Percentiles rank a stretch among this genome's conserved stretches.
These are phyloP conservation scores for Charanyca ferruginea DNA, from an alignment of 2,888 invertebrate genomes.

Conservation along the genomic window DNA sequence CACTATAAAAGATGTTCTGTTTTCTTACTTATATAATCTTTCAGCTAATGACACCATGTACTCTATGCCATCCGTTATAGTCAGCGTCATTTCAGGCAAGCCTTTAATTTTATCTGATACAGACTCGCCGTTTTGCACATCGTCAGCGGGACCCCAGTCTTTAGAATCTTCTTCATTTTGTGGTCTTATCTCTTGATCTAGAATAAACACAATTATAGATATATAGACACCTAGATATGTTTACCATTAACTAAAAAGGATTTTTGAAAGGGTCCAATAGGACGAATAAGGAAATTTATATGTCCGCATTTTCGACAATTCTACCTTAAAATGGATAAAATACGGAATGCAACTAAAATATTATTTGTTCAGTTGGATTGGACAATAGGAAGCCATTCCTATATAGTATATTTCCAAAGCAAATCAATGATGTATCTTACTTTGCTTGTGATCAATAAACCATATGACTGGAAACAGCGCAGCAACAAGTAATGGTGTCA, in stretches of 20 bases:
- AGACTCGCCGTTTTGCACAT: conserved; percentile 67
- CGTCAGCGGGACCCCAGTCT: conserved; percentile 45
- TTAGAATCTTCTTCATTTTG: conserved; percentile 45
- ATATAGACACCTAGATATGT: too few species aligned
- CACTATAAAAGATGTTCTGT: neutral
- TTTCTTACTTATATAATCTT: conserved; percentile 81
- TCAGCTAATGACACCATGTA: conserved; percentile 79
- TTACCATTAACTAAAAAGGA: too few species aligned
- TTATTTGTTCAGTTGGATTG: too few species aligned
- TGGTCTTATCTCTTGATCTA: conserved; percentile 43
- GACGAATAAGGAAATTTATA: too few species aligned
- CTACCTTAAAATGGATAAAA: too few species aligned
- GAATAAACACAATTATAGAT: neutral
- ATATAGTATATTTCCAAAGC: neutral
- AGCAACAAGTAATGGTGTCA: conserved; percentile 76
- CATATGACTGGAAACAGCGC: conserved; percentile 77
- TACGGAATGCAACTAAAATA: too few species aligned
- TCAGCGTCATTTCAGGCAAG: conserved; percentile 79
- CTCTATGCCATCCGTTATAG: conserved; percentile 80
- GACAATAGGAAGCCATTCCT: too few species aligned
- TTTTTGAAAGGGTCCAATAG: too few species aligned
- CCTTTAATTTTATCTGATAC: conserved; percentile 77
- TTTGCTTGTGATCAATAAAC: conserved; percentile 71
- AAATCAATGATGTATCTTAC: conserved; percentile 62
- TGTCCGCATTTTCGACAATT: too few species aligned